A percentile compares a stretch with the other conserved stretches of the same genome.
phyloP scores from a whole-genome alignment of 1,140 invertebrate genomes.

The Drosophila parvula region DNA sequence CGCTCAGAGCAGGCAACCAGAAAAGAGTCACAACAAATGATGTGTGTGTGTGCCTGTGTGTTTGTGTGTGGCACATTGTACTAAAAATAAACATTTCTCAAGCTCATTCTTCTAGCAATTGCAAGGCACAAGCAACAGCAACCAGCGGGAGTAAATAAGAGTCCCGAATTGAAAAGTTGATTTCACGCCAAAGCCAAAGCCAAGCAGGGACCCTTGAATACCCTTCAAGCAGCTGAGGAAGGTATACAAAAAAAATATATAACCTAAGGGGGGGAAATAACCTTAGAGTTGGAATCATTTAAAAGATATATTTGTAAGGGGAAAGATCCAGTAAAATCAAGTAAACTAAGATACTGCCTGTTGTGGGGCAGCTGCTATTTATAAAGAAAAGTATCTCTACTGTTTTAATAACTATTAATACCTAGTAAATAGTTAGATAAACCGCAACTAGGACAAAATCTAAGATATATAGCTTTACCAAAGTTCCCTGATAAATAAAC shows the following conservation, averaged over 20 bases:
- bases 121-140: slow-evolving; percentile 8
- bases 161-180: slow-evolving; percentile 45
- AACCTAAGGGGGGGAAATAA: neutral
- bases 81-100: slow-evolving; percentile 72
- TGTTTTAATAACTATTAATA: no score
- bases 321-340: no score
- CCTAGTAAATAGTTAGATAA: neutral
- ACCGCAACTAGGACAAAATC: neutral
- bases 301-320: no score
- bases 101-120: slow-evolving; percentile 49
- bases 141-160: slow-evolving; percentile 43
- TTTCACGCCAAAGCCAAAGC: slow-evolving; percentile 2
- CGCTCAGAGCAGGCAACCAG: slow-evolving; percentile 61
- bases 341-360: no score
- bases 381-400: no score
- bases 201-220: slow-evolving; percentile 3
- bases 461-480: neutral
- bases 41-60: slow-evolving; percentile 19
- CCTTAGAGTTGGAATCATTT: neutral
- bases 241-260: neutral
- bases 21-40: slow-evolving; percentile 51
- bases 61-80: slow-evolving; percentile 61
- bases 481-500: no score
- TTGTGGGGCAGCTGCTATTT: no score
- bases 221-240: neutral